phyloP scores from a whole-genome alignment of 2,888 invertebrate species.

The Hemistola chrysoprasaria region DNA sequence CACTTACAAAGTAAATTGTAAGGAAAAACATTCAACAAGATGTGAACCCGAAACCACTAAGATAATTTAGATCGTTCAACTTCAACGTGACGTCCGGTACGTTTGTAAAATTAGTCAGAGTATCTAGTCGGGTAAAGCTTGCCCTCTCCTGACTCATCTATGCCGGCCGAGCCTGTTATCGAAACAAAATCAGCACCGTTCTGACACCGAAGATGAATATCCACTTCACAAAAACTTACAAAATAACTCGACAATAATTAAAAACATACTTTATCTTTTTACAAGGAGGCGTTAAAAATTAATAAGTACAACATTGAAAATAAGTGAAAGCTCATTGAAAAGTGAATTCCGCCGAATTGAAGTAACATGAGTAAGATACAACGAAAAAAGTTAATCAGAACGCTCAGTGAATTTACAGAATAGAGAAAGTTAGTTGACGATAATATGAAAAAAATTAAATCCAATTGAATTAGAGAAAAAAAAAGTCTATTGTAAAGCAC shows the following conservation, averaged over 20 bases:
- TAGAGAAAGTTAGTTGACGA: constrained; percentile 56
- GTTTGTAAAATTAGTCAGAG: constrained; percentile 47
- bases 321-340: constrained; percentile 47
- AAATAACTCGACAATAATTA: no score
- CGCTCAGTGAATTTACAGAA: constrained; percentile 54
- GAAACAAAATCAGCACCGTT: constrained; percentile 55
- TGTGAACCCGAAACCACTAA: constrained; percentile 46
- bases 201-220: constrained; percentile 46
- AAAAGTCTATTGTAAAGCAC: constrained; percentile 38
- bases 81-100: constrained; percentile 72
- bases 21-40: constrained; percentile 25
- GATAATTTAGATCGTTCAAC: constrained; percentile 67
- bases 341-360: constrained; percentile 37
- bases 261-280: not conserved
- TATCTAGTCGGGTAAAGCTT: constrained; percentile 43
- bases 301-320: constrained; percentile 25
- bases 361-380: constrained; percentile 29
- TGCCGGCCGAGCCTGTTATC: constrained; percentile 50
- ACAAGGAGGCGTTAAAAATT: constrained; percentile 13
- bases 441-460: constrained; percentile 44
- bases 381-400: constrained; percentile 52
- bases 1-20: constrained; percentile 13
- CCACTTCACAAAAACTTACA: constrained; percentile 38
- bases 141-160: constrained; percentile 54
- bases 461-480: constrained; percentile 35